phyloP scores from a whole-genome alignment of 2,797 vertebrate species.

The Garrulus glandarius region DNA sequence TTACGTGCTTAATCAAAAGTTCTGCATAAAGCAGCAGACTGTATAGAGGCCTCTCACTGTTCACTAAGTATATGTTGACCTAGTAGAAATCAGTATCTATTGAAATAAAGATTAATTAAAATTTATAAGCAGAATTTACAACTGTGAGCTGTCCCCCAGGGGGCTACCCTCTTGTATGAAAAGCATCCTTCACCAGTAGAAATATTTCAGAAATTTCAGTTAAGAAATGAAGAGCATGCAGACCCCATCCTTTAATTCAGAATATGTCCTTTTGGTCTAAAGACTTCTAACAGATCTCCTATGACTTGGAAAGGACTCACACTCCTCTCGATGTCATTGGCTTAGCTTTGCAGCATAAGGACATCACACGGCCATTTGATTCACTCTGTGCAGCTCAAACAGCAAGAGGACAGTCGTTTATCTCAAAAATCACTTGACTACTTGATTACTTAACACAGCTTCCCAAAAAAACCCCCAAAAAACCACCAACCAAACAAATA shows the following conservation, averaged over 20 bases:
- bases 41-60: neutral
- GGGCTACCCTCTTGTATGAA: neutral
- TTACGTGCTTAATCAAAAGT: neutral
- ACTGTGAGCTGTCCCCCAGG: neutral
- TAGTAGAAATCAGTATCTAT: conserved; percentile 1
- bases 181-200: neutral
- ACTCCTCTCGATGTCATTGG: neutral
- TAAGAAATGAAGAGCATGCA: neutral
- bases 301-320: neutral
- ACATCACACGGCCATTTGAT: neutral
- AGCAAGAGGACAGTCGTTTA: neutral
- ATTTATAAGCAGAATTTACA: conserved; percentile 40
- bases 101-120: conserved; percentile 39
- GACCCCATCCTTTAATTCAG: neutral
- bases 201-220: neutral
- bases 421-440: neutral
- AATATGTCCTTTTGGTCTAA: neutral
- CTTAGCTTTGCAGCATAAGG: neutral
- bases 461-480: neutral
- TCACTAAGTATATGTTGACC: neutral
- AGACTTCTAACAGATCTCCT: neutral
- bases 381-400: neutral
- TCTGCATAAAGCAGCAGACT: neutral
- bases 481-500: no score
- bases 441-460: neutral